Base-by-base conservation (phyloP, 2,797 vertebrate genomes). In the Remorina albescens region DNA sequence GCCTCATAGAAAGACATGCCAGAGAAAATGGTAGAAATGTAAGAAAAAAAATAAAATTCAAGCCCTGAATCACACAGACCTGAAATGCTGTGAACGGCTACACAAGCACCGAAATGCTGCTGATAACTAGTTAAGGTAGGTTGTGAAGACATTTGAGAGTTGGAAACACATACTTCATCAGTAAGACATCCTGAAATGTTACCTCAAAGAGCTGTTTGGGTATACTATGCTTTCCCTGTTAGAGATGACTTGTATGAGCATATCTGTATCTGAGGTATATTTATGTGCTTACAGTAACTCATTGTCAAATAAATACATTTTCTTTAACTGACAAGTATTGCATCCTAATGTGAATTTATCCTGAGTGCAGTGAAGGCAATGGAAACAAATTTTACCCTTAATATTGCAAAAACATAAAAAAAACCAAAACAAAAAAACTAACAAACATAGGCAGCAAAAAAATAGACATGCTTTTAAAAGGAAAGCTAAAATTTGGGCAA, bases 191-290 rank as follows among this genome's bases (percentile, higher is more conserved):
- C 86, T 83, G 73, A 83, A 84, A 83, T 69, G 76, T 80, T 67
- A 58, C 72, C 63, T 81, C 41, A 58, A 64, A 53, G 26, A 57
- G 57, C 28, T 71, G 54, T 71, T 62, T 62, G 49, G 67, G 28
- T 54, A 49, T 25, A n/a, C 23, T 28, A 47, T 46, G 11, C 72
- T 55, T 51, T 76, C 32, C 65, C 67, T n/a, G 6, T 74, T 51
- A 60, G 60, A 92, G 56, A 78, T 68, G 54, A 74, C 26, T 47
- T 68, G 59, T 32, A 51, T 41, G 73, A 91, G 70, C 56, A 81
- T 61, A 78, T 76, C 49, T 76, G 65, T 67, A 82, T 65, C 50
- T 91, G 91, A 93, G 91, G 88, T 90, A 91, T 86, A 80, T 60
- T 70, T 42, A 23, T 69, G 39, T 61, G 61, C 76, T 54, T 76